These are phyloP conservation scores for Malacoctenus gilli DNA, from an alignment of 2,797 vertebrate species.

Conservation along the genomic window DNA sequence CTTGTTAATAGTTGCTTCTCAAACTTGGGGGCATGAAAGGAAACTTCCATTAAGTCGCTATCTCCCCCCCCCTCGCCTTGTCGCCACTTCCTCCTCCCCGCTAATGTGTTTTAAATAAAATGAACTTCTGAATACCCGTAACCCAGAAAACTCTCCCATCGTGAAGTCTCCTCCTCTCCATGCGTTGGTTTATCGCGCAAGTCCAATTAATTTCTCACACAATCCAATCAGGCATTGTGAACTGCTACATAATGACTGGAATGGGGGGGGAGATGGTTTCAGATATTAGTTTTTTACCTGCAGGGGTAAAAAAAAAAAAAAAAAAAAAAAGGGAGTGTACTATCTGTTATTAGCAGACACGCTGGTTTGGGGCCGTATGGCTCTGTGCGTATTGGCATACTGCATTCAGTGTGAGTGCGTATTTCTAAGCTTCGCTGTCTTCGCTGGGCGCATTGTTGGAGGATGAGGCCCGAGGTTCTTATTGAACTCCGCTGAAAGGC, in stretches of 20 bases:
- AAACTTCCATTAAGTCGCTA: conserved; percentile 70
- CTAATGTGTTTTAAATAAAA: conserved; percentile 66
- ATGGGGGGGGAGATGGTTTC: conserved; percentile 18
- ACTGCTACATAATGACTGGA: conserved; percentile 47
- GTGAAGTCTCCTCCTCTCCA: conserved; percentile 27
- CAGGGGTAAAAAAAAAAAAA: conserved; percentile 38
- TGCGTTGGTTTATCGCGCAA: conserved; percentile 50
- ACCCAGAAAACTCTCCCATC: conserved; percentile 14
- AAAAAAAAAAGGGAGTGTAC: conserved; percentile 20
- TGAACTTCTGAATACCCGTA: conserved; percentile 62
- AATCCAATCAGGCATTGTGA: conserved; percentile 52
- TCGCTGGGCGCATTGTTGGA: conserved; percentile 36
- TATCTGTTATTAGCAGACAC: conserved; percentile 55
- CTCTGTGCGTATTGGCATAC: conserved; percentile 34
- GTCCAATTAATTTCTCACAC: conserved; percentile 63
- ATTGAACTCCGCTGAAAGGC: conserved; percentile 31
- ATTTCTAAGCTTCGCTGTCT: conserved; percentile 37
- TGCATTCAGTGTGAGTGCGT: conserved; percentile 41
- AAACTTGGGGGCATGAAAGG: conserved; percentile 49
- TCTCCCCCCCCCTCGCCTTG: conserved; percentile 51
- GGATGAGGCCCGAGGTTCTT: conserved; percentile 35
- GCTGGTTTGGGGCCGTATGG: conserved; percentile 13
- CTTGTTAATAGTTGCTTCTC: conserved; percentile 49
- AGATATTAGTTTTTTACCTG: conserved; percentile 54
- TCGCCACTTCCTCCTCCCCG: conserved; percentile 42